A percentile compares a stretch with the other conserved stretches of the same genome.
Conservation (phyloP, 2,888 invertebrate genomes). For the Nomada hirtipes region DNA sequence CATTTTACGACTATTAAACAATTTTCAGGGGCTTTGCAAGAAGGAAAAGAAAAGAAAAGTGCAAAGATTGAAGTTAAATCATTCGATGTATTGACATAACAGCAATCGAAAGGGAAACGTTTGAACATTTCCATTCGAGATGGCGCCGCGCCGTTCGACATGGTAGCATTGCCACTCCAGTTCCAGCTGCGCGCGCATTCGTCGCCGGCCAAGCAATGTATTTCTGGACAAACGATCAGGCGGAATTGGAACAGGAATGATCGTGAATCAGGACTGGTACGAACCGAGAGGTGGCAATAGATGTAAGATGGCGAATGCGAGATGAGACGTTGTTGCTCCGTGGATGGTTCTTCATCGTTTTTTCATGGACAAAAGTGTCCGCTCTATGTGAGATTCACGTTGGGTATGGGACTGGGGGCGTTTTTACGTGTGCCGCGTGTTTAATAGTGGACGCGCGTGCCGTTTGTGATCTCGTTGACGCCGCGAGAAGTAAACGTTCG, state of each 20-base stretch:
- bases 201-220: conserved; percentile 1
- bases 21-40: neutral
- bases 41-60: neutral
- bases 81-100: conserved; percentile 4
- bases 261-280: conserved; percentile 52
- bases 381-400: conserved; percentile 50
- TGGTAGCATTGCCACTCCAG: conserved; percentile 12
- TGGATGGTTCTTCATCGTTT: conserved; percentile 63
- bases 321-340: conserved; percentile 73
- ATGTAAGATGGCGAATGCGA: conserved; percentile 81
- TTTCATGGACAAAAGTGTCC: conserved; percentile 46
- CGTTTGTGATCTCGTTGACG: conserved; percentile 37
- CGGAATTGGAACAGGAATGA: conserved; percentile 59
- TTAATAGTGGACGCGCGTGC: conserved; percentile 41
- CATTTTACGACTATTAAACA: neutral
- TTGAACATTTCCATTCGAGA: neutral
- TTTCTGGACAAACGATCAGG: conserved; percentile 55
- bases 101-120: neutral
- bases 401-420: conserved; percentile 55
- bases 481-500: conserved; percentile 13
- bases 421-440: conserved; percentile 45
- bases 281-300: conserved; percentile 58
- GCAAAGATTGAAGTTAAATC: neutral
- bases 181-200: conserved; percentile 45
- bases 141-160: conserved; percentile 11